These are phyloP conservation scores for Physeter macrocephalus DNA, from an alignment of 2,113 vertebrate genomes.

Conservation along the genomic window DNA sequence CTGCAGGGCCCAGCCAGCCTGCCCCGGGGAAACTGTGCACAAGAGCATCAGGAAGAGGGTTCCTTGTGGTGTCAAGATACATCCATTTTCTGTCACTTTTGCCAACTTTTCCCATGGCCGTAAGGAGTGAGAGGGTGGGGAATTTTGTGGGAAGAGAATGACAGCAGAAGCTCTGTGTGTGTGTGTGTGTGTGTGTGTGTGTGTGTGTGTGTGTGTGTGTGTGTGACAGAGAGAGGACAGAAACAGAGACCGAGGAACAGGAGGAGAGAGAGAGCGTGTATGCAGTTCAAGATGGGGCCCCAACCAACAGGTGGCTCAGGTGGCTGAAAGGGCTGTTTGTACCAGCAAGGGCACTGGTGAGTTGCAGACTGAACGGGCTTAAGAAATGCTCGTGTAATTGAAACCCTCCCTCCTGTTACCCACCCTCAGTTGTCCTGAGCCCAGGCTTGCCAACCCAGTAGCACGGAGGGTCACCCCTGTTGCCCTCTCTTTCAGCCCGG, in stretches of 20 bases:
- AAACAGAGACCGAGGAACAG: background rate
- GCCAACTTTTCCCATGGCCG: background rate
- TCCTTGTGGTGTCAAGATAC: background rate
- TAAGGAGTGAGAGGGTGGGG: background rate
- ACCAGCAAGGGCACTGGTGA: background rate
- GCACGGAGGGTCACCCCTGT: background rate
- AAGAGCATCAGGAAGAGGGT: background rate
- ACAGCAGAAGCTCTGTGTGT: background rate
- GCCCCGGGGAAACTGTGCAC: background rate
- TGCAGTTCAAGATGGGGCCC: background rate
- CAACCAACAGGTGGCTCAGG: background rate
- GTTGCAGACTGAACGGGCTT: background rate
- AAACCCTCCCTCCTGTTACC: background rate
- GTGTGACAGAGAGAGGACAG: background rate
- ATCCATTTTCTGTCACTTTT: background rate
- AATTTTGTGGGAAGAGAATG: background rate
- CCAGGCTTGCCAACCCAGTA: background rate
- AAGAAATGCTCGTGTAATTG: background rate
- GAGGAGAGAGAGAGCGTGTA: background rate
- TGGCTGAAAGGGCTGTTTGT: conserved; percentile 47
- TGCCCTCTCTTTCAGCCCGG: rapidly evolving
- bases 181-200: background rate
- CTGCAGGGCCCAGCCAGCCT: background rate
- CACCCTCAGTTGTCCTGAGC: background rate
- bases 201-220: background rate